Evolutionary conservation across 2,113 vertebrate species (phyloP), one percentile per base, ranked within the genome.

Genomic region (Lasiurus borealis): DNA sequence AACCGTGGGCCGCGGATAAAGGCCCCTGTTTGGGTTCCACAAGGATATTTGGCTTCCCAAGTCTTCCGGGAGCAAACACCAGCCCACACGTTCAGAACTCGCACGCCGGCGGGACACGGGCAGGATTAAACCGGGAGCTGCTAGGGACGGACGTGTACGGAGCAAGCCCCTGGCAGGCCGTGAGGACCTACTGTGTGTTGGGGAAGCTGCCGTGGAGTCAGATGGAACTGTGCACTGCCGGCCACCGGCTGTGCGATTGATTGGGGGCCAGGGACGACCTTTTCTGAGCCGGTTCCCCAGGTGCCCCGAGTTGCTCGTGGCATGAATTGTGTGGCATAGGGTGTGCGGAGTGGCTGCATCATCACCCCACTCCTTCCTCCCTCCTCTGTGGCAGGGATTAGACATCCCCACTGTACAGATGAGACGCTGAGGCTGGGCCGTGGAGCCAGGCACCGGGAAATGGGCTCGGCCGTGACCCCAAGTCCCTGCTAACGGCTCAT

Each of bases 21-120:
- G 76, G 85, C 82, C 50, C 89, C 69, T 88, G 81, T 93, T 94
- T 85, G 75, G 81, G 76, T 87, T 90, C 85, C 85, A 40, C 64
- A 75, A 76, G 90, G 76, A 25, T 71, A 25, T 83, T 78, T 92
- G 88, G 72, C 64, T 85, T 85, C 91, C 50, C 31, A 7, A 77
- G 73, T 21, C 89, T 84, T 62, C 48, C 66, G 81, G 77, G 82
- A 46, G 91, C 77, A 50, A 23, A 68, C 46, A 14, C 13, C 21
- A 25, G 64, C 75, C 44, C 16, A 15, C n/a, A 1, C 12, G n/a
- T 46, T 73, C 62, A 62, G 73, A 85, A 31, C 23, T 21, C 31
- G 29, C 29, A 36, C 0, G 10, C 82, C 21, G 34, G 66, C 21
- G 8, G 80, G 88, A 52, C 46, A 5, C 2, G 9, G 9, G 66